Conservation (phyloP, 2,888 invertebrate species). For the Glyphotaelius pellucidus region DNA sequence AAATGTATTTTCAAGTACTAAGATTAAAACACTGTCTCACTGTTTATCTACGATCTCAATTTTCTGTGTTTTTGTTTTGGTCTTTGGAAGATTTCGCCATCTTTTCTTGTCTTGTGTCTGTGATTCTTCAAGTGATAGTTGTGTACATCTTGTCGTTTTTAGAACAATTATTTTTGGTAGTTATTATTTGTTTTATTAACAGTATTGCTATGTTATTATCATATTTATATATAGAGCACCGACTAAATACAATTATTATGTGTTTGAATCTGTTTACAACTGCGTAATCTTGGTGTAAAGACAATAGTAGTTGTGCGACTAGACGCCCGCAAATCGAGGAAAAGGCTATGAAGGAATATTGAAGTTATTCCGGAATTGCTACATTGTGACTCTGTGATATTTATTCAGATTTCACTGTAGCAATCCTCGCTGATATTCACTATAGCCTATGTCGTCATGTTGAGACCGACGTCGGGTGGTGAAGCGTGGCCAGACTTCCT, state of each 20-base stretch:
- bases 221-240: neutral
- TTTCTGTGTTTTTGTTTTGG: neutral
- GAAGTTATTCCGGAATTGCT: constrained; percentile 57
- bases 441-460: constrained; percentile 23
- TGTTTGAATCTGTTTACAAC: neutral
- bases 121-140: neutral
- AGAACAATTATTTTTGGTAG: neutral
- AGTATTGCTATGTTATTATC: neutral
- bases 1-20: neutral
- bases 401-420: constrained; percentile 62
- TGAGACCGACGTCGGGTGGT: constrained; percentile 16
- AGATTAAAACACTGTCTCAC: neutral
- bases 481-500: constrained; percentile 2
- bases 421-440: constrained; percentile 51
- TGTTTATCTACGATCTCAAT: neutral
- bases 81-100: too few species aligned
- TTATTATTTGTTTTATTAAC: constrained; percentile 2
- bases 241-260: neutral
- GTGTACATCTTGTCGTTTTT: neutral
- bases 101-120: neutral
- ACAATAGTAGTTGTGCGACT: neutral
- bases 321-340: constrained; percentile 32
- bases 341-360: constrained; percentile 29
- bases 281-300: neutral
- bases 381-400: constrained; percentile 62